phyloP scores from a whole-genome alignment of 2,113 vertebrate genomes.

The Pristiophorus japonicus region DNA sequence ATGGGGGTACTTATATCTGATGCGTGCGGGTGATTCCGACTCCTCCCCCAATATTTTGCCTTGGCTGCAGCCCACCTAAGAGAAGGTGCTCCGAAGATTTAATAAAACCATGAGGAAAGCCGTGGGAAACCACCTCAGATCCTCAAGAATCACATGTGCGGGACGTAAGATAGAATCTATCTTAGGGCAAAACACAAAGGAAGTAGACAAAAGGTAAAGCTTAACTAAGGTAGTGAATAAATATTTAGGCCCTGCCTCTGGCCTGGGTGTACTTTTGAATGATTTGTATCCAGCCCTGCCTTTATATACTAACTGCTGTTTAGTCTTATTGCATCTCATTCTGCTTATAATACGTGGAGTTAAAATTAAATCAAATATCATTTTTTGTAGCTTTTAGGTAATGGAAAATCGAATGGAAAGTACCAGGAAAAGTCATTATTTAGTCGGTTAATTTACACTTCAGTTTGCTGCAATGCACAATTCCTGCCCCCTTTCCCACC shows the following conservation, averaged over 20 bases:
- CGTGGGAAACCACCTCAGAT: neutral
- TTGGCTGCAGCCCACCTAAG: neutral
- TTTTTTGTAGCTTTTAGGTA: neutral
- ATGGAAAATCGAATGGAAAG: conserved; percentile 12
- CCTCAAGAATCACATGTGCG: neutral
- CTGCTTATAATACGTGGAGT: neutral
- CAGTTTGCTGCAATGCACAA: neutral
- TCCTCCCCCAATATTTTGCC: neutral
- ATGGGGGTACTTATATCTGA: neutral
- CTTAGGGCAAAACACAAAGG: neutral
- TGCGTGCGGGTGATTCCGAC: neutral
- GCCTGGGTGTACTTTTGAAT: neutral
- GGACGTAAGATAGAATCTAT: neutral
- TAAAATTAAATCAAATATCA: neutral
- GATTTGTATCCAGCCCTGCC: neutral
- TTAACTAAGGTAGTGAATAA: neutral
- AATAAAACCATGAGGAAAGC: neutral
- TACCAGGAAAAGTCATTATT: neutral
- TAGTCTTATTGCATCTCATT: neutral
- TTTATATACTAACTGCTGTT: neutral
- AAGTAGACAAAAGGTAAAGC: neutral
- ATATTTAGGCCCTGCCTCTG: neutral
- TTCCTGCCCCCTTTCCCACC: neutral
- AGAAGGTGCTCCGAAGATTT: neutral
- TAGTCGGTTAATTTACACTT: neutral